Evolutionary conservation across 2,113 vertebrate genomes (phyloP), one percentile per base, ranked within the genome.

Genomic region (Cnemophilus loriae): DNA sequence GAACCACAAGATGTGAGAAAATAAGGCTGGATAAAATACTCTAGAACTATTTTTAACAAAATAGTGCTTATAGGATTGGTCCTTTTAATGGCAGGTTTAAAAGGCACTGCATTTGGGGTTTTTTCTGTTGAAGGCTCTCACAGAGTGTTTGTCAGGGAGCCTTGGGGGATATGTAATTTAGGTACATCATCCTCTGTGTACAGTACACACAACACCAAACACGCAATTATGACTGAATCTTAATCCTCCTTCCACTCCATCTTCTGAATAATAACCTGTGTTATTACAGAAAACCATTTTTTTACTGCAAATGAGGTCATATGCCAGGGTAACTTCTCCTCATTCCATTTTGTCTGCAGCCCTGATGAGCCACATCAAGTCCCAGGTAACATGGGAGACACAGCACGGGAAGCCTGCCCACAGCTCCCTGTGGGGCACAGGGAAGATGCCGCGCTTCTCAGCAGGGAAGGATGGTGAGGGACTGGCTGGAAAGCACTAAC

Each of bases 341-440:
- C 61, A 32, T 35, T 75, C 39, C 57, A 74, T 53, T 87, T 77
- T 65, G 9, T 5, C 53, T 27, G 74, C n/a, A 52, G 35, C 75
- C 35, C 33, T 5, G 39, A 53, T 6, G 33, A 61, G 33, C 18
- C 42, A 42, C 4, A 3, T 16, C 2, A 3, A 61, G 50, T 13
- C 69, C 39, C 35, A 47, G 30, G 19, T 26, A 27, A 44, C 10
- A 19, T 0, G 3, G 23, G 13, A 75, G 20, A 42, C 67, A 70
- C 2, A 8, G 18, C 0, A 1, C 1, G 7, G 24, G 52, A 16
- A 73, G 22, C 33, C 60, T 0, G 16, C 6, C 47, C 60, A 24
- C 35, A 4, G 0, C 0, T 50, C 26, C 49, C 26, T 1, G 0
- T 5, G 27, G 27, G 49, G 37, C 56, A 56, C 0, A 0, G 39